Evolutionary conservation across 2,888 invertebrate species (phyloP), one percentile per base, ranked within the genome.

Genomic region (Pollenia griseotomentosa): DNA sequence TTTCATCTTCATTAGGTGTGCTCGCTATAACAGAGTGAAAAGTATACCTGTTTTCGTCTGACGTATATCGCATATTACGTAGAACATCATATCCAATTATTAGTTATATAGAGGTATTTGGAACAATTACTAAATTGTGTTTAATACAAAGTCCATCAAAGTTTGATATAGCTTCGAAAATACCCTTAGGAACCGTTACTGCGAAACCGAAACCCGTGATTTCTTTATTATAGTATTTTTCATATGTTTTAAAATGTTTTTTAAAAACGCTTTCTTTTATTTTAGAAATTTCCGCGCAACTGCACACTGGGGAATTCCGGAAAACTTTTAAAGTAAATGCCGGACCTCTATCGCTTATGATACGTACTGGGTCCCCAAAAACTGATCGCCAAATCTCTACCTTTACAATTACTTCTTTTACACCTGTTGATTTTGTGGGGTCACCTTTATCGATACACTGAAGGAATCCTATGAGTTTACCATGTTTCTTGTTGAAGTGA

Each of bases 281-380:
- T 61, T 19, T 53, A 80, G 63, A 63, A 85, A 1, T 83, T 71
- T 40, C 51, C 59, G n/a, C n/a, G n/a, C n/a, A n/a, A n/a, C n/a
- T n/a, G n/a, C n/a, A n/a, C n/a, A n/a, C n/a, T n/a, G n/a, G n/a
- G n/a, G n/a, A n/a, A n/a, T n/a, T n/a, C n/a, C n/a, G n/a, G 40
- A 80, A 85, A 7, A 14, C 42, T 12, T 46, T 44, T 40, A 75
- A 80, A 0, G 70, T 70, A 57, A 80, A 85, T 1, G 75, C 80
- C 14, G 75, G 10, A 2, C 75, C 81, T 48, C 55, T 82, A 23
- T 85, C 81, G n/a, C 70, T 85, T 12, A 85, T 63, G n/a, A 81
- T 63, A 42, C 80, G 61, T 6, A 40, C 14, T 40, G 85, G 85
- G 14, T 51, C 16, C 2, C 73, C 84, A 46, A 84, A 84, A 40